Evolutionary conservation across 2,113 vertebrate species (phyloP), one percentile per base, ranked within the genome.

Genomic region (Addax nasomaculatus): DNA sequence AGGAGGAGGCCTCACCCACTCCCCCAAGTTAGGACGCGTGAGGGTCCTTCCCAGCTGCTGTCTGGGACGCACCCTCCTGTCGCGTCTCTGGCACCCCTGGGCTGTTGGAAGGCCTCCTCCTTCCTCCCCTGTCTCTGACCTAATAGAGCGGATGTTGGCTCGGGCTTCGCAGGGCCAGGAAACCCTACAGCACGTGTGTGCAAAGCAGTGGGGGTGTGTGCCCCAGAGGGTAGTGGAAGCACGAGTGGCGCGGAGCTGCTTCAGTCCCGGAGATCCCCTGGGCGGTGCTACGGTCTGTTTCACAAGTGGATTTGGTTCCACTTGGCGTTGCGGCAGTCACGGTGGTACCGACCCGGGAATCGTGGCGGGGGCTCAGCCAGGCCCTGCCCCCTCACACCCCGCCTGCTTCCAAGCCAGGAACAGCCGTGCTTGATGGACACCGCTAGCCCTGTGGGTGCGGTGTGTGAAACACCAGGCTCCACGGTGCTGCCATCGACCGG

Each of bases 321-420:
- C 33, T 12, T 49, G 76, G 27, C 0, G 0, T n/a, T 6, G 43
- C 3, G 2, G 45, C 23, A 5, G 13, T 39, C 10, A 17, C 0
- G 0, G 57, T 13, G 3, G 29, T 29, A 6, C 43, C 33, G 51
- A 7, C 36, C 16, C 1, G 51, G 49, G 49, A 45, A 10, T 21
- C 15, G 0, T 0, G 39, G 39, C 3, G 0, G 45, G 57, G 93
- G 25, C 60, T 43, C 4, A 5, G 29, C 7, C 10, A 21, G 80
- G 49, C 51, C 49, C 51, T 36, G 6, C 51, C 21, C 29, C 8
- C 15, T 60, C 5, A 1, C 14, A 2, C 45, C 79, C 51, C 7
- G 0, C 78, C 7, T 2, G 29, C 17, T 33, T 49, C 15, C 13
- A 2, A 21, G 47, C 73, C 23, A 7, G 7, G 5, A 27, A 33